Percentiles rank a stretch among this genome's conserved stretches.
Conservation (phyloP, 1,140 invertebrate genomes). For the Tachypleus tridentatus region DNA sequence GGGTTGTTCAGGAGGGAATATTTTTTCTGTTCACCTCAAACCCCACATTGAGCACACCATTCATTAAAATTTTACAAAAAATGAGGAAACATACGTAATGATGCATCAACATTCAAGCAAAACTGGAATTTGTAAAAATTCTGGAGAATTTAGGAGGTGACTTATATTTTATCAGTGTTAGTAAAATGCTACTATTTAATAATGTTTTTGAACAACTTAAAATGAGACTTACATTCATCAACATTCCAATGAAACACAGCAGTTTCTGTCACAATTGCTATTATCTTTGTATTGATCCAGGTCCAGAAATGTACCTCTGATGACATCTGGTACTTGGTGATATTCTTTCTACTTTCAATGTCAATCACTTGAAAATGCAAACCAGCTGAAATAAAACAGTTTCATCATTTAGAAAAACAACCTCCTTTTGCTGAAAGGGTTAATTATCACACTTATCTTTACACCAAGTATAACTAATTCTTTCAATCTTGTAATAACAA, state of each 20-base stretch:
- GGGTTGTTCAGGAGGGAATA: no score
- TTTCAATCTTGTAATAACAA: no score
- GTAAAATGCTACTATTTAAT: no score
- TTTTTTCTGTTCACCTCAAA: no score
- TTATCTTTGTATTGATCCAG: conserved; percentile 32
- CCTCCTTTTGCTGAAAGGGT: no score
- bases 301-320: conserved; percentile 32
- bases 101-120: background rate
- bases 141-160: background rate
- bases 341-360: conserved; percentile 29
- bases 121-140: background rate
- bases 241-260: conserved; percentile 34
- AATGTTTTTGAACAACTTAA: no score
- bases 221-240: conserved; percentile 27
- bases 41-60: no score
- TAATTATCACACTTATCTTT: no score
- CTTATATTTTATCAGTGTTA: no score
- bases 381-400: conserved; percentile 28
- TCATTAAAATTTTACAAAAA: no score
- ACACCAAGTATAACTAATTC: no score
- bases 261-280: conserved; percentile 33
- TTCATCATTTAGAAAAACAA: background rate
- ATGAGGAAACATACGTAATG: no score
- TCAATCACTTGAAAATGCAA: conserved; percentile 34
- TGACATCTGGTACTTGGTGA: conserved; percentile 29